Conservation (phyloP, 2,113 vertebrate species). For the Limanda limanda region DNA sequence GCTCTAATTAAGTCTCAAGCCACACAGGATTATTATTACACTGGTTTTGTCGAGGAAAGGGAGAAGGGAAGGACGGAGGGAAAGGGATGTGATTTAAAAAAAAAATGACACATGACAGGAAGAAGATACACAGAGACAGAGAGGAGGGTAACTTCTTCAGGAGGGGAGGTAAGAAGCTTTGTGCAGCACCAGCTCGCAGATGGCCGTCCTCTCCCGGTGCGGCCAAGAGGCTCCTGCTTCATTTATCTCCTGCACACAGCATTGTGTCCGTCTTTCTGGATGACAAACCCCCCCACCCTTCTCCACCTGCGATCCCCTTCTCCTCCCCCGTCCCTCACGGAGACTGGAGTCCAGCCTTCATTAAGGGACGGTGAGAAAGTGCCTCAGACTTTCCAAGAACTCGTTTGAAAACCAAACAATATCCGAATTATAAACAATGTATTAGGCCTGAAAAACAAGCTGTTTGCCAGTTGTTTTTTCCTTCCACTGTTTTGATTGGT, state of each 20-base stretch:
- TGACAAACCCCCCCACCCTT: not conserved
- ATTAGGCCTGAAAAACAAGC: too few relatives aligned
- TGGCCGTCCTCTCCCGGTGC: conserved; percentile 44
- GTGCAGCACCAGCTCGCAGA: conserved; percentile 53
- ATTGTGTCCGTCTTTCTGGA: conserved; percentile 39
- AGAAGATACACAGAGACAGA: conserved; percentile 28
- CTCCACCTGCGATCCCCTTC: not conserved
- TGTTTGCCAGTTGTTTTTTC: too few relatives aligned
- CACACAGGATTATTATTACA: conserved; percentile 35
- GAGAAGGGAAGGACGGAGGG: conserved; percentile 1
- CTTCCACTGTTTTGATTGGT: too few relatives aligned
- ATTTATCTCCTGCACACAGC: conserved; percentile 61
- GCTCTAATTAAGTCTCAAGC: conserved; percentile 46
- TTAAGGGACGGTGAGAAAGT: not conserved
- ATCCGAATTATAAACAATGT: too few relatives aligned
- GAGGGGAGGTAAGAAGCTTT: conserved; percentile 50
- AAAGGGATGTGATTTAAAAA: conserved; percentile 22
- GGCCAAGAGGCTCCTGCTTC: conserved; percentile 39
- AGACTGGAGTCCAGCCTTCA: conserved; percentile 15
- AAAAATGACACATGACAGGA: conserved; percentile 17
- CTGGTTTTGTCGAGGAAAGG: conserved; percentile 44
- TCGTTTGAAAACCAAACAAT: not conserved
- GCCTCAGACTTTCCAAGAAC: not conserved
- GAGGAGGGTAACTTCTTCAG: conserved; percentile 30
- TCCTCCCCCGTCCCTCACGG: conserved; percentile 14